phyloP scores from a whole-genome alignment of 2,888 invertebrate species.

The Eubasilissa splendida region DNA sequence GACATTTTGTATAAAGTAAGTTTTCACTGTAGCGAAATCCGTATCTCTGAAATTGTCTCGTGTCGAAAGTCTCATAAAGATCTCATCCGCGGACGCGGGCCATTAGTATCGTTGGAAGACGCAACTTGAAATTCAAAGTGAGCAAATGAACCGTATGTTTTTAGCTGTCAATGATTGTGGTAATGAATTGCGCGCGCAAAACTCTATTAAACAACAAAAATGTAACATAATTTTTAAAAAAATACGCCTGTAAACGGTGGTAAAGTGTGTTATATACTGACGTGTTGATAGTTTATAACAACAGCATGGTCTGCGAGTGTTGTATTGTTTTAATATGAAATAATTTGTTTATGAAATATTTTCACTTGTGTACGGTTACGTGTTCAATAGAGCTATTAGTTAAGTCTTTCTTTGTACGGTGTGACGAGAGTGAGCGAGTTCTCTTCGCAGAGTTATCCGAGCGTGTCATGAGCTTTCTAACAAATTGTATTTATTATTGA shows the following conservation, averaged over 20 bases:
- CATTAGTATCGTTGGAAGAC: too few relatives aligned
- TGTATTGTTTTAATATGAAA: conserved; percentile 24
- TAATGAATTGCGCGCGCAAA: neutral
- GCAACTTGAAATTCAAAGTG: too few relatives aligned
- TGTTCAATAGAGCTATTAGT: conserved; percentile 42
- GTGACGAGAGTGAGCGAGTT: conserved; percentile 41
- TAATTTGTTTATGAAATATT: conserved; percentile 31
- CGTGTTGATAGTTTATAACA: neutral
- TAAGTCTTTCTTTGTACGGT: conserved; percentile 43
- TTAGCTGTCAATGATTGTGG: too few relatives aligned
- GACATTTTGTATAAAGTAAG: too few relatives aligned
- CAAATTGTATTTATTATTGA: conserved; percentile 58
- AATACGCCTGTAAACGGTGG: neutral
- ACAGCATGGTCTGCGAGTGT: neutral
- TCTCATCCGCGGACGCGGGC: too few relatives aligned
- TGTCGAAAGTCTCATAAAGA: too few relatives aligned
- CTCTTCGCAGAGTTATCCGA: conserved; percentile 53
- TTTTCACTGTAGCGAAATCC: too few relatives aligned
- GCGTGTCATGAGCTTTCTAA: conserved; percentile 58
- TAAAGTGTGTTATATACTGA: neutral
- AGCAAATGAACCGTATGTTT: too few relatives aligned
- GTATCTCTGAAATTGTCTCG: too few relatives aligned
- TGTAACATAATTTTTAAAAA: conserved; percentile 2
- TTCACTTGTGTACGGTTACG: conserved; percentile 34
- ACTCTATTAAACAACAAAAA: neutral